These are phyloP conservation scores for Ips nitidus DNA, from an alignment of 1,140 invertebrate species.

Conservation along the genomic window DNA sequence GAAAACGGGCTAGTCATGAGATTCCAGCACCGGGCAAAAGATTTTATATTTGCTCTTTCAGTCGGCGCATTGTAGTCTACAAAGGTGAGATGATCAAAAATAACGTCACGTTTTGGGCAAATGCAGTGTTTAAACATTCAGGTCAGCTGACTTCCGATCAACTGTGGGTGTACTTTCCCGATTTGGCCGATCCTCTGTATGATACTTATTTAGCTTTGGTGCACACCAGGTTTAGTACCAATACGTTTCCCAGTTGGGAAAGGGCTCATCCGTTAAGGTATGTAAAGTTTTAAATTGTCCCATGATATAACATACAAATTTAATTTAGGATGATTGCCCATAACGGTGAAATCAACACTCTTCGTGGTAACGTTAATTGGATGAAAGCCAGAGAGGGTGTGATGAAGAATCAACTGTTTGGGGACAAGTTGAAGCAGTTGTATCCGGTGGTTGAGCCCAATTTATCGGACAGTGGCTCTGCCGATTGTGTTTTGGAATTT, in stretches of 20 bases:
- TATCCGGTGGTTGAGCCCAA: slow-evolving; percentile 98
- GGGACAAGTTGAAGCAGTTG: slow-evolving; percentile 74
- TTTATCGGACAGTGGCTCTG: slow-evolving; percentile 94
- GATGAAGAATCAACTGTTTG: slow-evolving; percentile 86
- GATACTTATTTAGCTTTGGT: slow-evolving; percentile 94
- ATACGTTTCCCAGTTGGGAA: slow-evolving; percentile 99
- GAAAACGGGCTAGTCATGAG: slow-evolving; percentile 90
- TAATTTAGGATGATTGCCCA: slow-evolving; percentile 84
- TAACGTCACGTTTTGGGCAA: background rate
- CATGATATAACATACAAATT: slow-evolving; percentile 7
- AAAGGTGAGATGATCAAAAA: slow-evolving; percentile 67
- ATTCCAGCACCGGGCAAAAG: slow-evolving; percentile 79
- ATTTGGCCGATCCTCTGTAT: slow-evolving; percentile 75
- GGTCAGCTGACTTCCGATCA: slow-evolving; percentile 90
- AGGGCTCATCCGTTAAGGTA: slow-evolving; percentile 96
- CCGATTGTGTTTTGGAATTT: slow-evolving; percentile 98
- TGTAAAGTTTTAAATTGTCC: slow-evolving; percentile 28
- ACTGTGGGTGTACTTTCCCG: slow-evolving; percentile 78
- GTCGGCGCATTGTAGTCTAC: slow-evolving; percentile 88
- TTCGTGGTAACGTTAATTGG: slow-evolving; percentile 96
- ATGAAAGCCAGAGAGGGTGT: slow-evolving; percentile 99
- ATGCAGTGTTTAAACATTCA: slow-evolving; percentile 1
- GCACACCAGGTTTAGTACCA: slow-evolving; percentile 96
- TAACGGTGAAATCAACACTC: slow-evolving; percentile 99
- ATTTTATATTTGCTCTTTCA: slow-evolving; percentile 97